Evolutionary conservation across 2,888 invertebrate species (phyloP), one percentile per base, ranked within the genome.

Genomic region (Ernsta delagoae): DNA sequence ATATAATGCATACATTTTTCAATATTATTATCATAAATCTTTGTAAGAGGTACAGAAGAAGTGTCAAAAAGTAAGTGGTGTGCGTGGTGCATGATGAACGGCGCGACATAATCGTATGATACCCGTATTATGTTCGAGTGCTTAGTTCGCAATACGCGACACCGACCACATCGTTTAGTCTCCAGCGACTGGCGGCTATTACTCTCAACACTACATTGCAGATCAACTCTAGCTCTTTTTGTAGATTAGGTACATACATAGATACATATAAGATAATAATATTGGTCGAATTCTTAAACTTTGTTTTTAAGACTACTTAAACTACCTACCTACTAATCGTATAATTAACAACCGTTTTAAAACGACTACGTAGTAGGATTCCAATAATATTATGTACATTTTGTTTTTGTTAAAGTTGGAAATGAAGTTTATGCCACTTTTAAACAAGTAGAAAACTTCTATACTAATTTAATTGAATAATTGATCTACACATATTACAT

Each of bases 1-100:
- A 79, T 78, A 77, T 71, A 70, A 60, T 66, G 53, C 56, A 57
- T 70, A 45, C 24, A 65, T 63, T 69, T 72, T 75, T 65, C 66
- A 64, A 68, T 70, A 53, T 60, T 34, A 59, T 57, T 34, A 56
- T 56, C 31, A 56, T 31, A 66, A 66, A 60, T 66, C 43, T 60
- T 60, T 34, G 54, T 53, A 60, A 66, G 68, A 72, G 65, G 56
- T 68, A 70, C 68, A 70, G 65, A 64, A 71, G 72, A 64, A 57
- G 65, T 67, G 64, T 60, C 34, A 36, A 65, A 59, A 65, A 50
- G 12, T 60, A 16, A 39, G 48, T 43, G 39, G 24, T 53, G 24
- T 24, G 53, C 1, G 16, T 12, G 8, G 12, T 6, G n/a, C 50
- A 16, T n/a, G 50, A 16, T n/a, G 16, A 6, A 16, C 50, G 50